Conservation (phyloP, 2,888 invertebrate species). For the Spodoptera exigua region DNA sequence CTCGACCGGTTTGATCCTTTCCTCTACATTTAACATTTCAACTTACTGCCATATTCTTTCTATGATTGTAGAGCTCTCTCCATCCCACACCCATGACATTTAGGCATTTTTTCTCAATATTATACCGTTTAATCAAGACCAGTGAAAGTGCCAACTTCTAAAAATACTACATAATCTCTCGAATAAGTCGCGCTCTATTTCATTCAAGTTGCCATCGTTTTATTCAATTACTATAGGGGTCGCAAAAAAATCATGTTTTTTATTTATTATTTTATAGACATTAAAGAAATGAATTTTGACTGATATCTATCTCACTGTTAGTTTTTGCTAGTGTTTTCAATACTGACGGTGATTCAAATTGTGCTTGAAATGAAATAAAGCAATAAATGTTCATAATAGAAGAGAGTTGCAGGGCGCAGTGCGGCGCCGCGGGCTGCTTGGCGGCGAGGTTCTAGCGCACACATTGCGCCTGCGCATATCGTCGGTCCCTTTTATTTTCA, state of each 20-base stretch:
- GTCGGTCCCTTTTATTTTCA: slow-evolving; percentile 62
- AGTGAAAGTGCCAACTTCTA: slow-evolving; percentile 23
- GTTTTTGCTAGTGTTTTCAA: slow-evolving; percentile 45
- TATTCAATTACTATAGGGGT: slow-evolving; percentile 44
- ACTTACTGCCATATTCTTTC: slow-evolving; percentile 37
- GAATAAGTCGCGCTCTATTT: slow-evolving; percentile 40
- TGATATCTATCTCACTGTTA: slow-evolving; percentile 40
- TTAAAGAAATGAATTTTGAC: slow-evolving; percentile 43
- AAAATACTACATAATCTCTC: slow-evolving; percentile 24
- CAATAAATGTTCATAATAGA: slow-evolving; percentile 76
- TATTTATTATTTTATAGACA: slow-evolving; percentile 26
- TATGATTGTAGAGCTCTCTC: not conserved
- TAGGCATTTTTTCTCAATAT: slow-evolving; percentile 4
- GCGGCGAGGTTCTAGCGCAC: slow-evolving; percentile 38
- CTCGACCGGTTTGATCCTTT: slow-evolving; percentile 66
- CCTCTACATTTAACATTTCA: slow-evolving; percentile 48
- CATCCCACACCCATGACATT: not conserved
- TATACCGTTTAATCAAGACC: slow-evolving; percentile 2
- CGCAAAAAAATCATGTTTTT: slow-evolving; percentile 19
- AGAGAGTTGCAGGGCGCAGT: slow-evolving; percentile 66
- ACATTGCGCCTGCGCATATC: slow-evolving; percentile 51
- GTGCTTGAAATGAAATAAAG: slow-evolving; percentile 78
- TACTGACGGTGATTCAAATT: slow-evolving; percentile 68
- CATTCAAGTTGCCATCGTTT: slow-evolving; percentile 31
- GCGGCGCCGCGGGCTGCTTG: slow-evolving; percentile 63